Percentiles rank a stretch among this genome's conserved stretches.
These are phyloP conservation scores for Diplogasteroides magnus DNA, from an alignment of 1,140 invertebrate genomes.

Conservation along the genomic window DNA sequence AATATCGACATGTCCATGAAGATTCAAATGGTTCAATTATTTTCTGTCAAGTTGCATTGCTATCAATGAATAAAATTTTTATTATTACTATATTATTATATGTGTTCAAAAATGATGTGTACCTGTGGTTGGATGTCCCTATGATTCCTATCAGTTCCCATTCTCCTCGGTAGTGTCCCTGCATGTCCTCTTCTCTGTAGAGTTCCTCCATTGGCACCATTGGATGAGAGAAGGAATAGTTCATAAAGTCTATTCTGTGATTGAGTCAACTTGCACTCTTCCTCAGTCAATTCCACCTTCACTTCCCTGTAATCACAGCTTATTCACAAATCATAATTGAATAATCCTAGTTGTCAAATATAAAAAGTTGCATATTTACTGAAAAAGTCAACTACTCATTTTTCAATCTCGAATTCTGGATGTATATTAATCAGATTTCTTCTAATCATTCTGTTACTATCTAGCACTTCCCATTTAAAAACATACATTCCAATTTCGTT, in stretches of 20 bases:
- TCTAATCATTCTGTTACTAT: too few species aligned
- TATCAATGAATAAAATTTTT: neutral
- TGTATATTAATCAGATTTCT: too few species aligned
- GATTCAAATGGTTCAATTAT: too few species aligned
- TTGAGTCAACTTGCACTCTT: slow-evolving; percentile 24
- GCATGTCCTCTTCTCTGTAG: slow-evolving; percentile 18
- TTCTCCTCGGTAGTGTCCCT: slow-evolving; percentile 5
- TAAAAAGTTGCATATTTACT: too few species aligned
- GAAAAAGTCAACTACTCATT: too few species aligned
- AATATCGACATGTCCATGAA: neutral
- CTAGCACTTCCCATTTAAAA: too few species aligned
- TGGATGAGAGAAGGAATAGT: slow-evolving; percentile 31
- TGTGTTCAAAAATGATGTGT: neutral
- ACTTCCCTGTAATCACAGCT: slow-evolving; percentile 36
- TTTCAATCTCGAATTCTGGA: too few species aligned
- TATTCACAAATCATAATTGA: neutral
- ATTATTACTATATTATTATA: neutral
- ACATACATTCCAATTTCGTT: slow-evolving; percentile 21
- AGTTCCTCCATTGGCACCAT: slow-evolving; percentile 20
- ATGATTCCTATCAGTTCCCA: slow-evolving; percentile 13
- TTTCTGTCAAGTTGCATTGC: slow-evolving; percentile 3
- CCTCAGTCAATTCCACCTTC: slow-evolving; percentile 35
- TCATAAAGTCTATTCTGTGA: slow-evolving; percentile 32
- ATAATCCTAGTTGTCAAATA: too few species aligned
- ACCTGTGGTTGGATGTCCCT: slow-evolving; percentile 19